phyloP scores from a whole-genome alignment of 2,113 vertebrate genomes.

The Elaphurus davidianus region DNA sequence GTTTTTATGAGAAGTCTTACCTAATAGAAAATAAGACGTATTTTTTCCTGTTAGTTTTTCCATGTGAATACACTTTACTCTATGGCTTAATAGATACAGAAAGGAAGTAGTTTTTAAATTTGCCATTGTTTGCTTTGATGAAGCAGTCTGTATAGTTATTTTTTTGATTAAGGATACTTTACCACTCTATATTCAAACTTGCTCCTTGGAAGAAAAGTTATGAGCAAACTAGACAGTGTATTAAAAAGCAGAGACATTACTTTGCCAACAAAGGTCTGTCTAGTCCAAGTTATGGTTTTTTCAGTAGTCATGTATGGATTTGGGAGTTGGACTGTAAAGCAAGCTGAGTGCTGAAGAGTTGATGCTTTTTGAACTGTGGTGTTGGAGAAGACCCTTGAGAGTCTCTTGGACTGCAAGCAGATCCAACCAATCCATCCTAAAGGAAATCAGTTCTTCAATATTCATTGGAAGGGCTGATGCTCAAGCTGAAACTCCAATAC shows the following conservation, averaged over 20 bases:
- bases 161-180: not conserved
- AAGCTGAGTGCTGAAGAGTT: fast-evolving
- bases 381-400: not conserved
- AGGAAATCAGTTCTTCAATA: not conserved
- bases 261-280: not conserved
- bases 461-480: not conserved
- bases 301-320: not conserved
- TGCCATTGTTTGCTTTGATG: not conserved
- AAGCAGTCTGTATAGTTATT: not conserved
- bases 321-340: not conserved
- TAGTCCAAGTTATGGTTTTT: not conserved
- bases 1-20: conserved; percentile 8
- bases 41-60: not conserved
- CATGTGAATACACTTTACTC: not conserved
- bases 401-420: not conserved
- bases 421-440: not conserved
- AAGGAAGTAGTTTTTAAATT: not conserved
- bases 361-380: not conserved
- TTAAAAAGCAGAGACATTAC: not conserved
- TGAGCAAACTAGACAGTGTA: not conserved
- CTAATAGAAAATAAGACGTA: not conserved
- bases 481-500: not conserved
- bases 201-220: not conserved
- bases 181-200: conserved; percentile 51
- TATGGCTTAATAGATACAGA: not conserved